Conservation (phyloP, 2,113 vertebrate genomes). For the Entelurus aequoreus region DNA sequence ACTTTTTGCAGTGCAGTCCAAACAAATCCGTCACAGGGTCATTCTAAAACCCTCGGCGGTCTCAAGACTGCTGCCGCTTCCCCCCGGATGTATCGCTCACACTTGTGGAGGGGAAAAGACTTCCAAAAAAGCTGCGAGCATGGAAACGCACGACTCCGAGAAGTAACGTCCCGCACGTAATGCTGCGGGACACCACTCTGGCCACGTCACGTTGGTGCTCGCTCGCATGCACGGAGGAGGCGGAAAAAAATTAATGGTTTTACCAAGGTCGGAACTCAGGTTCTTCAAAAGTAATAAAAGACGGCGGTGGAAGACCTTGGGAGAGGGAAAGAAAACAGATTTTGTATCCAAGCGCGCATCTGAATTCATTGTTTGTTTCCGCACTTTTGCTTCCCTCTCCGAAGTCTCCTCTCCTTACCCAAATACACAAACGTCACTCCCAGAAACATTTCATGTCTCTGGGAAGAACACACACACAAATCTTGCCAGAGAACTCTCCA, state of each 20-base stretch:
- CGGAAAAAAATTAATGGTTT: conserved; percentile 14
- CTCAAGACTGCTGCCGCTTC: conserved; percentile 23
- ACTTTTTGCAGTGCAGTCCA: too few relatives aligned
- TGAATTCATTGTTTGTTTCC: conserved; percentile 48
- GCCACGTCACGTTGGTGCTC: conserved; percentile 44
- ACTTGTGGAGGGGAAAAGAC: conserved; percentile 25
- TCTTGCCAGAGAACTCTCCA: conserved; percentile 48
- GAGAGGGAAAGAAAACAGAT: conserved; percentile 38
- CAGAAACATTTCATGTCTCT: conserved; percentile 50
- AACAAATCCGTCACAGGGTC: conserved; percentile 10
- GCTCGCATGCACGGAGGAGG: conserved; percentile 21
- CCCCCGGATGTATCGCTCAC: conserved; percentile 39
- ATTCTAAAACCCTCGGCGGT: conserved; percentile 36
- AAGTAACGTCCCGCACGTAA: conserved; percentile 21
- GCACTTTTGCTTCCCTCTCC: conserved; percentile 35
- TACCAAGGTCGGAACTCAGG: conserved; percentile 22
- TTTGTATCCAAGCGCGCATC: conserved; percentile 48
- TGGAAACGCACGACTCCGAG: conserved; percentile 27
- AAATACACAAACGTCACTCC: conserved; percentile 56
- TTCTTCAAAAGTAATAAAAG: conserved; percentile 21
- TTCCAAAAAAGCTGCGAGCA: conserved; percentile 35
- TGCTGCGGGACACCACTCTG: conserved; percentile 38
- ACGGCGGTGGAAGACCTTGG: conserved; percentile 31
- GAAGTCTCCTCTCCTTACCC: conserved; percentile 48
- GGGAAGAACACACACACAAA: conserved; percentile 37